Evolutionary conservation across 2,113 vertebrate genomes (phyloP), one percentile per base, ranked within the genome.

Genomic region (Pteronura brasiliensis): DNA sequence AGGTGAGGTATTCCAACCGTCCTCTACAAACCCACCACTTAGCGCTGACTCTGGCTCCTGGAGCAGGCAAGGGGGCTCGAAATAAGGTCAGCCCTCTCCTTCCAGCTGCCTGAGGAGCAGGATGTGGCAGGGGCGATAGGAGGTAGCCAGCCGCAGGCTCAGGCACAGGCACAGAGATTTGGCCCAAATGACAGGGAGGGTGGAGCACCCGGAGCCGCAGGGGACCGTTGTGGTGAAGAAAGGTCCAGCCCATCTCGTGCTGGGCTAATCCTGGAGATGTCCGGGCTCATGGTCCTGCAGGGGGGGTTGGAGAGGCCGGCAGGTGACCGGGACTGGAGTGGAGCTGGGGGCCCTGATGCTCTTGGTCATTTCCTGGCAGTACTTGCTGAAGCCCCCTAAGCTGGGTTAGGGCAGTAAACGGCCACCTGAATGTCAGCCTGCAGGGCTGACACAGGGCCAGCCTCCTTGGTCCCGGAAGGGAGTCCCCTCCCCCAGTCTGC

Each of bases 1-100:
- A 2, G 57, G 47, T 8, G 0, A 13, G 0, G 3, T 10, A 34
- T 44, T 27, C 12, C 1, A 0, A 25, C 7, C 52, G 8, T 29
- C 65, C n/a, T 34, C 82, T 12, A 7, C 7, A 1, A 57, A 39
- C 23, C 17, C 15, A 7, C 7, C 49, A 52, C 63, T 27, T 27
- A 29, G 39, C 9, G 2, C 9, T 29, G 59, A 52, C 10, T 44
- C 67, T 52, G 55, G 31, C 52, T 57, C 44, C 61, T 36, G 31
- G 18, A 87, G 52, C 23, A 52, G 59, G 77, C 4, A 34, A 10
- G 15, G 2, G 63, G 36, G 4, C n/a, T 81, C 57, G 6, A 88
- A 57, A 23, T 77, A 55, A 83, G 39, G 20, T 6, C 71, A 61
- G 7, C 47, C 89, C 36, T 57, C 27, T 92, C 36, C 34, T 55